These are phyloP conservation scores for Syngnathoides biaculeatus DNA, from an alignment of 2,113 vertebrate genomes.

Conservation along the genomic window DNA sequence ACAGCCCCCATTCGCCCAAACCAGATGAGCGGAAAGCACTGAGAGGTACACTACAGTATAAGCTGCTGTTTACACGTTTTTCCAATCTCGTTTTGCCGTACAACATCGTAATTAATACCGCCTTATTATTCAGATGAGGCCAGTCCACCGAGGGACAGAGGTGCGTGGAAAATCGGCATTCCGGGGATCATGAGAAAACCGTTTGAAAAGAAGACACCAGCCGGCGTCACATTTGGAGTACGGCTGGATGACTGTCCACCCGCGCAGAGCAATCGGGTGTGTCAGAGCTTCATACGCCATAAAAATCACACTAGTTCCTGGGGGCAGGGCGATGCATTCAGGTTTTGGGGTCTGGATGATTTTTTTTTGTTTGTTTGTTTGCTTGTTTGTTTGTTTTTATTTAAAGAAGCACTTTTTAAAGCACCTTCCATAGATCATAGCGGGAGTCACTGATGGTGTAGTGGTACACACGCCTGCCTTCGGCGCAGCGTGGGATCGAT, in stretches of 20 bases:
- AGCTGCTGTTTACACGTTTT: neutral
- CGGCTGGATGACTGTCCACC: conserved; percentile 93
- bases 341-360: neutral
- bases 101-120: neutral
- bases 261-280: conserved; percentile 86
- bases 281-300: conserved; percentile 11
- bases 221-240: conserved; percentile 90
- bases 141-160: conserved; percentile 93
- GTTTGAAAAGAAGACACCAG: conserved; percentile 88
- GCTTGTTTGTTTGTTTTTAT: no score
- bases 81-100: neutral
- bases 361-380: neutral
- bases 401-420: no score
- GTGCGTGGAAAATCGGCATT: conserved; percentile 87
- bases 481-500: no score
- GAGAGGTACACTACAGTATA: conserved; percentile 41
- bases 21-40: conserved; percentile 64
- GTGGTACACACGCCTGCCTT: no score
- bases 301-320: neutral
- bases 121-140: conserved; percentile 80
- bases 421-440: no score
- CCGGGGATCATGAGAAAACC: conserved; percentile 91
- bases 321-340: neutral
- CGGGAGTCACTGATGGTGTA: no score
- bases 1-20: conserved; percentile 64